Evolutionary conservation across 2,888 invertebrate genomes (phyloP), one percentile per base, ranked within the genome.

Genomic region (Mycalesis mineus): DNA sequence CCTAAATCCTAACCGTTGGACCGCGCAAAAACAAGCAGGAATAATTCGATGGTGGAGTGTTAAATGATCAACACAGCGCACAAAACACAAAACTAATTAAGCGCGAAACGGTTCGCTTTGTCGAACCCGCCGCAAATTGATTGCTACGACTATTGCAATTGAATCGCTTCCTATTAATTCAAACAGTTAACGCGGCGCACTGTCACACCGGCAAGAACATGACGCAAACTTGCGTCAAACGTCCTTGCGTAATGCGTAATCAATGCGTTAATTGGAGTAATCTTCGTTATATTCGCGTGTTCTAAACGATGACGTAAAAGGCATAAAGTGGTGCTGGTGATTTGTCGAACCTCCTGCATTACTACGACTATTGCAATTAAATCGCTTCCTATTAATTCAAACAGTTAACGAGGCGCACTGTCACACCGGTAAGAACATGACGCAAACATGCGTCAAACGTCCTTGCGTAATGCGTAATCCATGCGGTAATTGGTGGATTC

Each of bases 131-230:
- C 69, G 58, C 68, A 66, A 68, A 70, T 68, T 67, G 70, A 69
- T 68, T 64, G 68, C 63, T 65, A 60, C 66, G 61, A 65, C 57
- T 63, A 64, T 65, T 63, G 65, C 66, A 65, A 68, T 68, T 67
- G 64, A 68, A 67, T 68, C 65, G 62, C 57, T 67, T 65, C 63
- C 68, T 67, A 70, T 69, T 68, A 68, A 68, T 70, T 68, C 63
- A 64, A 67, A 68, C 66, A 62, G 64, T 68, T 62, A 65, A 61
- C 66, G 41, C 42, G 50, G 45, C 28, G 33, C 40, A 7, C 22
- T 53, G 8, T 65, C 37, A 66, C 68, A 68, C 66, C 57, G 61
- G 15, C 9, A n/a, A 3, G 14, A 47, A 4, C 53, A 7, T 37
- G 2, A 44, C 44, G 15, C 36, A 11, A 11, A 5, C 5, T 5